Evolutionary conservation across 2,888 invertebrate species (phyloP).

Genomic region (Idaea aversata): DNA sequence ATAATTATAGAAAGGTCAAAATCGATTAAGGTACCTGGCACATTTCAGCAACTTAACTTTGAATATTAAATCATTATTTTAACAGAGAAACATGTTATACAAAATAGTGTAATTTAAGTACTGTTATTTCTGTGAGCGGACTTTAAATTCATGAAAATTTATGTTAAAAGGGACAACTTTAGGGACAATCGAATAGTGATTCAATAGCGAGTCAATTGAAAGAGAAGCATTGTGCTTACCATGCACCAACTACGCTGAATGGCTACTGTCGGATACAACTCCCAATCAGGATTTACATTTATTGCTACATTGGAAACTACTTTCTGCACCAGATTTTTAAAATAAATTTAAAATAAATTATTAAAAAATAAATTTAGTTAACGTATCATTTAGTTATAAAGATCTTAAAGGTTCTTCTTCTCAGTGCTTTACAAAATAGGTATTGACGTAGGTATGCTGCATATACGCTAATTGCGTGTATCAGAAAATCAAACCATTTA

Average conservation of each 20-base stretch:
- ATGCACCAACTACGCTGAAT: slow-evolving; percentile 63
- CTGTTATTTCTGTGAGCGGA: slow-evolving; percentile 23
- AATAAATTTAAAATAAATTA: background rate
- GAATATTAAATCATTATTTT: no score
- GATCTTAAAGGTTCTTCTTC: no score
- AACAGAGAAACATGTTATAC: no score
- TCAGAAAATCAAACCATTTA: no score
- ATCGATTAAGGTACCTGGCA: background rate
- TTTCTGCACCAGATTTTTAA: slow-evolving; percentile 1
- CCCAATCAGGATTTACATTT: slow-evolving; percentile 70
- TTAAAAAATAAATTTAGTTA: no score
- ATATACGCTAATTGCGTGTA: no score
- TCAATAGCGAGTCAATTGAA: slow-evolving; percentile 63
- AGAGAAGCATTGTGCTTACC: slow-evolving; percentile 61
- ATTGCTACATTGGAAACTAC: slow-evolving; percentile 35
- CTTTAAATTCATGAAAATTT: slow-evolving; percentile 41
- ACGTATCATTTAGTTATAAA: no score
- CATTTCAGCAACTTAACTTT: no score
- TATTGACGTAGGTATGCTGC: no score
- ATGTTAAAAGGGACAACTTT: slow-evolving; percentile 52
- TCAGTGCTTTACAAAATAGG: no score
- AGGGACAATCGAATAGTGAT: slow-evolving; percentile 64
- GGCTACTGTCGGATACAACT: slow-evolving; percentile 57
- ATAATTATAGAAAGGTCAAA: slow-evolving; percentile 12
- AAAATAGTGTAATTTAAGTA: background rate